Conservation (phyloP, 2,797 vertebrate genomes). For the Scolopax bukidnonensis region DNA sequence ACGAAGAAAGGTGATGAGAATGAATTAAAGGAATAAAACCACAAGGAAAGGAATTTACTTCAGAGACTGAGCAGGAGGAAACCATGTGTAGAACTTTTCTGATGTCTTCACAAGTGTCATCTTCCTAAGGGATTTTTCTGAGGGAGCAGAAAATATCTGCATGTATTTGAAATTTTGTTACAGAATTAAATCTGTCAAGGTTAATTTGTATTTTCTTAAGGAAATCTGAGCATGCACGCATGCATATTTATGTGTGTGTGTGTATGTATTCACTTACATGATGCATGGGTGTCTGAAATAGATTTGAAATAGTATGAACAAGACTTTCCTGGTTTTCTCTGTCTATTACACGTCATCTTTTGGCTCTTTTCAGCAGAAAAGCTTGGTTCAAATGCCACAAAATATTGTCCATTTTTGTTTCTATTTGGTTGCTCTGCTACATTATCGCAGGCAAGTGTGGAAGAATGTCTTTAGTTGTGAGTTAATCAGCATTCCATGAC, state of each 20-base stretch:
- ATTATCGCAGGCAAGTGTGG: neutral
- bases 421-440: neutral
- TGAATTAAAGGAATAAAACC: neutral
- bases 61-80: neutral
- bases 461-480: neutral
- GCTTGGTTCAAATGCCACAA: neutral
- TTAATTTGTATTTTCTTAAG: neutral
- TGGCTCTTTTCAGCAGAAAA: neutral
- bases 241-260: neutral
- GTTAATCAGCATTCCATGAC: neutral
- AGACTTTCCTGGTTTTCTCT: neutral
- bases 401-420: neutral
- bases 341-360: neutral
- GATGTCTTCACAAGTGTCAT: neutral
- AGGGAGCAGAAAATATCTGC: neutral
- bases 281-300: neutral
- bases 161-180: neutral
- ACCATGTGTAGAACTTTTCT: neutral
- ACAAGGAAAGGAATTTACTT: neutral
- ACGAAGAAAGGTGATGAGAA: neutral
- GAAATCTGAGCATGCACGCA: neutral
- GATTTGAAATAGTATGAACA: neutral
- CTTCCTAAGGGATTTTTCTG: neutral
- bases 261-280: neutral
- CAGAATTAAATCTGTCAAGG: neutral